Evolutionary conservation across 1,140 invertebrate species (phyloP), one percentile per base, ranked within the genome.

Genomic region (Micrasema longulum): DNA sequence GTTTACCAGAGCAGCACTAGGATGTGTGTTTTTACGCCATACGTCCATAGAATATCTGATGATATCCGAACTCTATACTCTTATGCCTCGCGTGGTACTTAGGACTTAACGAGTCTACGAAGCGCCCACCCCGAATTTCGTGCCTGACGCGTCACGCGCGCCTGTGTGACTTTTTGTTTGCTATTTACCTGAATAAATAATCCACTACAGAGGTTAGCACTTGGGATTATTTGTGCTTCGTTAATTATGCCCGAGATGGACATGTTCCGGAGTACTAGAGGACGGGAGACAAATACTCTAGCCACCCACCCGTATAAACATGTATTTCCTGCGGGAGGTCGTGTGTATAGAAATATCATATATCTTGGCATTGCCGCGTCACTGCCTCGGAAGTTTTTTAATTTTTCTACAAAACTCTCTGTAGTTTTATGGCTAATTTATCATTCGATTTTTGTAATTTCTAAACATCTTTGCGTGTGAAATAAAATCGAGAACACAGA

Each of bases 141-240:
- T 38, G 16, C 55, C 36, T 38, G 9, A 2, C 55, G 12, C 36
- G 55, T 60, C 55, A 60, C 55, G 55, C 36, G 36, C 36, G 35
- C 35, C 14, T 20, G 53, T 38, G 55, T 60, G 55, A 38, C 55
- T 60, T 38, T 38, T 60, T 60, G 55, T 60, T 60, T 38, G 36
- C 35, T 60, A 38, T 60, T 22, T 60, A 23, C 69, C 57, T 74
- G 73, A 74, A 74, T 74, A 74, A 74, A 74, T 74, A 74, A 74
- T 67, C 52, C 52, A 47, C 64, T 47, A 74, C 73, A 74, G 63
- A 62, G 48, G 55, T 71, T 71, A 55, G 73, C 73, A 74, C 73
- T 74, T 38, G 53, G 45, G 26, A 47, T 47, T 69, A 53, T 73
- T 64, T 73, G 67, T 73, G 48, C 63, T 43, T 62, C 66, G 57